phyloP scores from a whole-genome alignment of 2,113 vertebrate species.

The Rallus limicola region DNA sequence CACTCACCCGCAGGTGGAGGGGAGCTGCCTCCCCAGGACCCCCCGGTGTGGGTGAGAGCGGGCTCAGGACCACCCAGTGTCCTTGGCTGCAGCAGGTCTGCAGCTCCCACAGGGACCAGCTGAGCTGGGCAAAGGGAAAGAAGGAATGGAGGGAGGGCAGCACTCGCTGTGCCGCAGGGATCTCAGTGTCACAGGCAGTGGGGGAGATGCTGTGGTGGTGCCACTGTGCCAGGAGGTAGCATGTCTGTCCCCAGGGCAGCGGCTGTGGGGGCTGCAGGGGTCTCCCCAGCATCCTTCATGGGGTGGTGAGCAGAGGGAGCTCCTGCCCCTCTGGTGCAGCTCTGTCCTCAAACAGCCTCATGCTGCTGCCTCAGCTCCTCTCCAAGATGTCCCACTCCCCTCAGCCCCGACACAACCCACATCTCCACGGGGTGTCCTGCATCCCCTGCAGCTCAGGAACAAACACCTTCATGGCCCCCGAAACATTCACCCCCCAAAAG shows the following conservation, averaged over 20 bases:
- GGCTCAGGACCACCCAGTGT: fast-evolving
- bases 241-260: not conserved
- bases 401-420: not conserved
- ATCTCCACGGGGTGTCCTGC: not conserved
- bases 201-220: not conserved
- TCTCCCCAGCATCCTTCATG: not conserved
- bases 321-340: not conserved
- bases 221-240: not conserved
- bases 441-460: not conserved
- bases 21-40: not conserved
- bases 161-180: fast-evolving
- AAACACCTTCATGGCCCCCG: not conserved
- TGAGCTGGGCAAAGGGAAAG: no score
- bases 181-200: fast-evolving
- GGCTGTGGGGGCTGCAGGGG: not conserved
- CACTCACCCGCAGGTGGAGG: fast-evolving
- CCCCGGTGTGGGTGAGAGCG: fast-evolving
- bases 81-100: not conserved
- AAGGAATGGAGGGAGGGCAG: not conserved
- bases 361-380: not conserved
- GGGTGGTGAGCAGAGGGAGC: no score
- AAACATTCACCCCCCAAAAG: not conserved
- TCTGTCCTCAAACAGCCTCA: not conserved
- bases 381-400: not conserved
- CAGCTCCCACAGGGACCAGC: fast-evolving